phyloP scores from a whole-genome alignment of 2,797 vertebrate species.

The Enteromius fasciolatus region DNA sequence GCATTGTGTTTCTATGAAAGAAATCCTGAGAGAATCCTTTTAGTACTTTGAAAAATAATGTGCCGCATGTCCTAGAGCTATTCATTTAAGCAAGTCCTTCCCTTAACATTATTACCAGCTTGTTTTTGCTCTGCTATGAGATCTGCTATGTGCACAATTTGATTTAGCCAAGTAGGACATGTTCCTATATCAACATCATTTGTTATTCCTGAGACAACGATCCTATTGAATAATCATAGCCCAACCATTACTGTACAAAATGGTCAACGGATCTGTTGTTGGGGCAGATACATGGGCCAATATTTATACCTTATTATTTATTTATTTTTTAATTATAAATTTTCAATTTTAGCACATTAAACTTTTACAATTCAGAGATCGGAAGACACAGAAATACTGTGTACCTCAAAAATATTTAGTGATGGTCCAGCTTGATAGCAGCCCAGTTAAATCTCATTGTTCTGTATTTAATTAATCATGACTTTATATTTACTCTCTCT shows the following conservation, averaged over 20 bases:
- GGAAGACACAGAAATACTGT: background rate
- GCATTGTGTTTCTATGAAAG: constrained; percentile 36
- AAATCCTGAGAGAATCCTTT: constrained; percentile 34
- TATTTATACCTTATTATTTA: background rate
- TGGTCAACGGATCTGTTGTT: background rate
- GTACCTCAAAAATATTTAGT: background rate
- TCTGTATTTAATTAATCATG: background rate
- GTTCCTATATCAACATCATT: constrained; percentile 17
- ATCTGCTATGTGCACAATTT: constrained; percentile 3
- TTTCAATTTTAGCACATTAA: background rate
- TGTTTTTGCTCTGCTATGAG: constrained; percentile 14
- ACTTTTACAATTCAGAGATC: background rate
- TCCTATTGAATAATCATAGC: constrained; percentile 12
- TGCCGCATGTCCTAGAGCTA: constrained; percentile 27
- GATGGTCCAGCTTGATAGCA: background rate
- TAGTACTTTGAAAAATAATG: constrained; percentile 47
- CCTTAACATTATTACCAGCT: constrained; percentile 36
- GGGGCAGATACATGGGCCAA: background rate
- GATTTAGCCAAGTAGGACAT: constrained; percentile 28
- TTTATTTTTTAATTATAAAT: background rate
- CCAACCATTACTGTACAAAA: background rate
- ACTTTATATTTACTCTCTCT: background rate
- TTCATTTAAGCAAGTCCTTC: constrained; percentile 28
- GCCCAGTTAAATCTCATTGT: background rate
- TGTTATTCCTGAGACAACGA: background rate